These are phyloP conservation scores for Panzeria rudis DNA, from an alignment of 2,888 invertebrate species.

Conservation along the genomic window DNA sequence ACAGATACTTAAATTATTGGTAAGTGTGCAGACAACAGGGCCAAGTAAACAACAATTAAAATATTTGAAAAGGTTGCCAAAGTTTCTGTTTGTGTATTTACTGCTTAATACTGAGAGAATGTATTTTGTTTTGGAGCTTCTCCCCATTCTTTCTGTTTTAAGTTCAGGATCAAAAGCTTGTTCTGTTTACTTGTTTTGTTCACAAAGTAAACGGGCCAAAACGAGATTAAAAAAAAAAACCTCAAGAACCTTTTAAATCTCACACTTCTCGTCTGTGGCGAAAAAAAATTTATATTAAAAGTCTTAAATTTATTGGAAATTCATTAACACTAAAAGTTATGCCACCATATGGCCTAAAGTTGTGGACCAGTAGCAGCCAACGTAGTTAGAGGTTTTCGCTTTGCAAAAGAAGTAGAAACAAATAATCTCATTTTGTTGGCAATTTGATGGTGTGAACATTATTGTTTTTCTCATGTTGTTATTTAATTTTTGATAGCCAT, in stretches of 20 bases:
- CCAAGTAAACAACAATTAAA: constrained; percentile 29
- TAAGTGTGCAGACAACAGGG: constrained; percentile 11
- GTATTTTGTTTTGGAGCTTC: not conserved
- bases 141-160: no score
- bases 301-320: constrained; percentile 6
- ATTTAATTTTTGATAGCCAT: constrained; percentile 15
- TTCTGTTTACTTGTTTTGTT: not conserved
- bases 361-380: not conserved
- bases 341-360: not conserved
- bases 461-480: not conserved
- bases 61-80: constrained; percentile 42
- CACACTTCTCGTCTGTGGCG: not conserved
- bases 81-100: constrained; percentile 1
- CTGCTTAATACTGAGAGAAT: constrained; percentile 1
- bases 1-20: not conserved
- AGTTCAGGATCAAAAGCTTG: no score
- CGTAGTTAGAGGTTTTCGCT: no score
- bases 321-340: constrained; percentile 19
- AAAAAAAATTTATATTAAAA: no score
- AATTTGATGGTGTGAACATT: not conserved
- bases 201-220: constrained; percentile 27
- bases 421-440: not conserved
- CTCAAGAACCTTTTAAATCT: constrained; percentile 20
- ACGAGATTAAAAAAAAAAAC: constrained; percentile 27
- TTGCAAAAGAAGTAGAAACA: not conserved